phyloP scores from a whole-genome alignment of 2,888 invertebrate species.

The Drosophila seclusa region DNA sequence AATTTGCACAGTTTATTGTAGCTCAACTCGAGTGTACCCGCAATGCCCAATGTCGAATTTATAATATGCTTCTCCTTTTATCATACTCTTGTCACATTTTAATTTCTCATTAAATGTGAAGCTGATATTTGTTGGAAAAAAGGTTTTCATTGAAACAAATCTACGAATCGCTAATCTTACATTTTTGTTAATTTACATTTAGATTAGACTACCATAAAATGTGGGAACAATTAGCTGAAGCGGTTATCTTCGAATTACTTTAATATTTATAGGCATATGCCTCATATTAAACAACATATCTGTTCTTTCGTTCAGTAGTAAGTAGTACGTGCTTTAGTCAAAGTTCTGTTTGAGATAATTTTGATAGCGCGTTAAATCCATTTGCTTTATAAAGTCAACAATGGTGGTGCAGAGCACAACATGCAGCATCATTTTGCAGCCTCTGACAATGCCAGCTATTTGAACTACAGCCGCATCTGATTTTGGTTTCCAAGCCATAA shows the following conservation, averaged over 20 bases:
- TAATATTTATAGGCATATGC: neutral
- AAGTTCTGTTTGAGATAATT: constrained; percentile 9
- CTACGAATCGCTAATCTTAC: neutral
- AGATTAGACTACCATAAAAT: neutral
- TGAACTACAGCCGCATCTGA: neutral
- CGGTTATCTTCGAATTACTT: too few species aligned
- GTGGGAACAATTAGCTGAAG: too few species aligned
- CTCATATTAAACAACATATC: neutral
- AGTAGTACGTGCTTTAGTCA: neutral
- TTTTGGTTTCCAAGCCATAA: constrained; percentile 25
- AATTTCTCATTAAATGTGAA: neutral
- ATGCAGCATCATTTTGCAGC: constrained; percentile 36
- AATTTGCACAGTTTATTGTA: constrained; percentile 67
- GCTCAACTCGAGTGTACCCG: constrained; percentile 12
- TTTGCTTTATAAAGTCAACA: constrained; percentile 40
- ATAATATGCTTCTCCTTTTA: constrained; percentile 2
- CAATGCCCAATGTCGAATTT: constrained; percentile 7
- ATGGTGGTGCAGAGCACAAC: constrained; percentile 26
- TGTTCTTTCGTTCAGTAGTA: neutral
- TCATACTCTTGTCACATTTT: neutral
- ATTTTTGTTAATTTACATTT: too few species aligned
- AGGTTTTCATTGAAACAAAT: neutral
- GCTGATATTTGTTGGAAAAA: neutral
- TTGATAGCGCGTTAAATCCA: constrained; percentile 28
- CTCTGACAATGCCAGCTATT: neutral